Evolutionary conservation across 2,888 invertebrate species (phyloP), one percentile per base, ranked within the genome.

Genomic region (Pyrrhosoma nymphula): DNA sequence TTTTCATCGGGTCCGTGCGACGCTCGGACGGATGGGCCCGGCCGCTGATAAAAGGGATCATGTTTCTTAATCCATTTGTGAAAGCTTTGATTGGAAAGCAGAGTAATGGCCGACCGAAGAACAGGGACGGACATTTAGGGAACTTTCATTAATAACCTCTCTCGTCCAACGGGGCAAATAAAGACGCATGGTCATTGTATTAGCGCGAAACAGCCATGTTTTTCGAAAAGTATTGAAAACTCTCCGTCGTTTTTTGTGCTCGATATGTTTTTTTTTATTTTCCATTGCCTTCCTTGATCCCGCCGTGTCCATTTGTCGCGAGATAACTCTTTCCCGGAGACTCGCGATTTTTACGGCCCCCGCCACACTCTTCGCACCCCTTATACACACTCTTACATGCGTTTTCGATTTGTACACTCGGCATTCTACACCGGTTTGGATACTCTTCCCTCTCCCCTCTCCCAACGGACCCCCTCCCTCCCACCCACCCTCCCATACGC

Each of bases 41-140:
- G 93, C 69, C 26, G 69, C 69, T 69, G 93, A 93, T 93, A 93
- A 93, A 82, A 93, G 93, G 47, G 93, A 63, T 93, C 93, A 93
- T 93, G 93, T 93, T 93, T 93, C 93, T 93, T 93, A 93, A 93
- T 93, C 93, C 93, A 55, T 35, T 47, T 47, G 69, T 93, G 93
- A 93, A 93, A 93, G 93, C 93, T 69, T 93, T 93, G 93, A 93
- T 93, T 93, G 93, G 63, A 93, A 93, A 93, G 39, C 93, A 75
- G 93, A 69, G 93, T 69, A 47, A 47, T 63, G 89, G 89, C 12
- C 63, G 39, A 30, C 63, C 91, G 63, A 26, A 63, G 82, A 82
- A 82, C 30, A 63, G 63, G 16, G 89, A 47, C 88, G 39, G 47
- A 23, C n/a, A n/a, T n/a, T n/a, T n/a, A 47, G 47, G 47, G 47